Base-by-base conservation (phyloP, 2,113 vertebrate genomes). In the Cnemophilus loriae region DNA sequence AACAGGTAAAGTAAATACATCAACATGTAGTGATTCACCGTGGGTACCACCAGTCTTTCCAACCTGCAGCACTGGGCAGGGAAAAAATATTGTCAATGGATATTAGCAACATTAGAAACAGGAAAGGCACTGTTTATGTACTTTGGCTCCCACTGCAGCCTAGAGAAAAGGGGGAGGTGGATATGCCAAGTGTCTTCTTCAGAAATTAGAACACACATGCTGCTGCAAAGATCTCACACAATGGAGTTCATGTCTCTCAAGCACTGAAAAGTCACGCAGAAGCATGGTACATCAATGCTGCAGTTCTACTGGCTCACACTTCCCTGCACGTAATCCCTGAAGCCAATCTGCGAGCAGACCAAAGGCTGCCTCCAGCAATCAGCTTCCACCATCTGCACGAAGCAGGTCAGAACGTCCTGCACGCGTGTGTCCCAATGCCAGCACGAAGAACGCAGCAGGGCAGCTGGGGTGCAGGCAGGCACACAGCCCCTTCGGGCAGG, bases 1-100 rank as follows among this genome's bases (percentile, higher is more conserved):
- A 95, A 93, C 81, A 95, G 86, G 75, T 96, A 74, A 85, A 91
- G 78, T 74, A 95, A 94, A 93, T 87, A 89, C 52, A 92, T 92
- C 83, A 82, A 78, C 88, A 71, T 23, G 46, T 49, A 89, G 83
- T 11, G 22, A 95, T 91, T 95, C 92, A 89, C 76, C 19, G 9
- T 35, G 33, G 27, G 35, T 92, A 74, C 68, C 77, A 90, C 42
- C 85, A 89, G 50, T 63, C 60, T 68, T 93, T 80, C 80, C 86
- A 87, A 85, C 27, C 39, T 77, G 57, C 70, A 93, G 63, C 41
- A n/a, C 3, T 52, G 23, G 14, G 1, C 52, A 68, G 28, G 60
- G 22, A 24, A 76, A 56, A 93, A 93, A 41, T 22, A 8, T 32
- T 91, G 47, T 35, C 56, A 52, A 7, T 42, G 41, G 60, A 50